These are phyloP conservation scores for Nemurella pictetii DNA, from an alignment of 2,888 invertebrate species.

Conservation along the genomic window DNA sequence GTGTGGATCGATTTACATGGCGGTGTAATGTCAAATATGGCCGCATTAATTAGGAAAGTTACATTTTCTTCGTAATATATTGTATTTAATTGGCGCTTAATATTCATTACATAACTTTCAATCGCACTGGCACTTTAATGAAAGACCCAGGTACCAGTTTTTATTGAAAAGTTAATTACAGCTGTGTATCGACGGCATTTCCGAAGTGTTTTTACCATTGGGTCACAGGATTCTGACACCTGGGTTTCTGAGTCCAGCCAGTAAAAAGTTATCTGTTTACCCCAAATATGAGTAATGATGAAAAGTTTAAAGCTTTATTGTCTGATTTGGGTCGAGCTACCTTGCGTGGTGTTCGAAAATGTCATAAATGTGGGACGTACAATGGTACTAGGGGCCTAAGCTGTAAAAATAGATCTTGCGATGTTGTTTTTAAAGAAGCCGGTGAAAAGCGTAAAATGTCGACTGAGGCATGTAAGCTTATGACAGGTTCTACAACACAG, in stretches of 20 bases:
- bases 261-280: neutral
- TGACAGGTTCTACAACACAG: slow-evolving; percentile 62
- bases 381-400: slow-evolving; percentile 75
- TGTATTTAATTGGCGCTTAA: neutral
- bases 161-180: neutral
- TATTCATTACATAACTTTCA: neutral
- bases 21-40: neutral
- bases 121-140: neutral
- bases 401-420: slow-evolving; percentile 73
- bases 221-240: neutral
- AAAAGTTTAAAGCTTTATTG: slow-evolving; percentile 52
- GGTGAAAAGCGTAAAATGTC: slow-evolving; percentile 60
- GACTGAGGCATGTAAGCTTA: slow-evolving; percentile 67
- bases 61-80: neutral
- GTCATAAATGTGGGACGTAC: slow-evolving; percentile 72
- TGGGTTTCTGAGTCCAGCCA: neutral
- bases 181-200: neutral
- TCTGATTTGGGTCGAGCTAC: slow-evolving; percentile 66
- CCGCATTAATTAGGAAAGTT: neutral
- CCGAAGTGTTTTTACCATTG: neutral
- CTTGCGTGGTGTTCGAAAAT: slow-evolving; percentile 71
- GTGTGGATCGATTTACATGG: neutral
- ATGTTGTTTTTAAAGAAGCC: slow-evolving; percentile 65
- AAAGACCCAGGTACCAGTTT: neutral
- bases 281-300: slow-evolving; percentile 51